Percentiles rank a stretch among this genome's conserved stretches.
phyloP scores from a whole-genome alignment of 2,888 invertebrate species.

The Agrilus mali region DNA sequence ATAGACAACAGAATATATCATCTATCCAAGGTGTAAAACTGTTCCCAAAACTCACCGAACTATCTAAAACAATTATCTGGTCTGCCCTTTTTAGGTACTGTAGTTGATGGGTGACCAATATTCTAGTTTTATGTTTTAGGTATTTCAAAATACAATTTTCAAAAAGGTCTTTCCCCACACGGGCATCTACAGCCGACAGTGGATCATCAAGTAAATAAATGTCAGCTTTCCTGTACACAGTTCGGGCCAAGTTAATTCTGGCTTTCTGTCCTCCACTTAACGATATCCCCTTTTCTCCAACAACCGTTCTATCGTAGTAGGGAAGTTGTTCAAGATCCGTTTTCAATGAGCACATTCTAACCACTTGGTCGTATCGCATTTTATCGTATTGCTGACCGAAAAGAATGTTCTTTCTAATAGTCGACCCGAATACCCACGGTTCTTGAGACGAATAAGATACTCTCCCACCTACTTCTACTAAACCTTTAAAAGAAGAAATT shows the following conservation, averaged over 20 bases:
- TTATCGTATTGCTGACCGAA: constrained; percentile 45
- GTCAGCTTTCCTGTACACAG: constrained; percentile 63
- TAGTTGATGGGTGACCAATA: constrained; percentile 62
- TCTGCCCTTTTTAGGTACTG: constrained; percentile 48
- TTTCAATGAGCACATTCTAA: constrained; percentile 47
- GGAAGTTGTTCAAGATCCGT: constrained; percentile 51
- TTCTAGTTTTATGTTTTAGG: constrained; percentile 44
- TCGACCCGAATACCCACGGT: constrained; percentile 49
- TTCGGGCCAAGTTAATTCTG: constrained; percentile 62
- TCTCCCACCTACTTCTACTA: constrained; percentile 38
- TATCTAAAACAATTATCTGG: constrained; percentile 39
- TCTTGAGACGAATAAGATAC: constrained; percentile 51
- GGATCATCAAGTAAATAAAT: constrained; percentile 73
- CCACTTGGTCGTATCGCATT: constrained; percentile 35
- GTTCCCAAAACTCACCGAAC: constrained; percentile 31
- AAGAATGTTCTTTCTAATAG: constrained; percentile 54
- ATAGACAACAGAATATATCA: too few relatives aligned
- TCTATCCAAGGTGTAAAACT: too few relatives aligned
- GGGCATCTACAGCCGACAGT: constrained; percentile 65
- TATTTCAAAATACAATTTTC: constrained; percentile 52
- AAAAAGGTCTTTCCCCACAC: constrained; percentile 62
- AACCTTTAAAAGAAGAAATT: constrained; percentile 38
- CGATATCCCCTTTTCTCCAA: constrained; percentile 61
- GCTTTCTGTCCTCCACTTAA: constrained; percentile 75
- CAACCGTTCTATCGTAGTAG: constrained; percentile 38